phyloP scores from a whole-genome alignment of 2,113 vertebrate genomes.

The Merops nubicus region DNA sequence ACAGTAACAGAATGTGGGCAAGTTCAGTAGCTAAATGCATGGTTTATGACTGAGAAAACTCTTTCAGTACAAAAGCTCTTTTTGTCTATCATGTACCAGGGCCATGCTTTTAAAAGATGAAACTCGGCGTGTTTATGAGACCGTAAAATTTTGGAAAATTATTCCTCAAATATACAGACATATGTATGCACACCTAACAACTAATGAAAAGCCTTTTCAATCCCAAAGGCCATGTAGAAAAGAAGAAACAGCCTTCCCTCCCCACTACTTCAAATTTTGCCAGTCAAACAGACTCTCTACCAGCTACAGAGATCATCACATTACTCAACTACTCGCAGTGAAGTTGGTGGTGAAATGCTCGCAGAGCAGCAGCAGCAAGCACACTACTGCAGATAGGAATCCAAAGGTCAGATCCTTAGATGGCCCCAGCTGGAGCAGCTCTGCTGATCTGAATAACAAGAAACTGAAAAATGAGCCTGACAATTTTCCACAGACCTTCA shows the following conservation, averaged over 20 bases:
- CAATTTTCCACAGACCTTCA: slow-evolving; percentile 42
- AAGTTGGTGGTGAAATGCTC: neutral
- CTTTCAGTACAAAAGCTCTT: slow-evolving; percentile 56
- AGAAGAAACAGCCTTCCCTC: neutral
- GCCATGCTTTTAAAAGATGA: slow-evolving; percentile 39
- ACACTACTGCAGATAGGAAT: neutral
- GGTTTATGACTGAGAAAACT: slow-evolving; percentile 55
- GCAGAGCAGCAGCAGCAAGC: neutral
- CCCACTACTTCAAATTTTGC: neutral
- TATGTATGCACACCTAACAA: neutral
- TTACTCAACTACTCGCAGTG: neutral
- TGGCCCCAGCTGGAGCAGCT: neutral
- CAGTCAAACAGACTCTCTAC: neutral
- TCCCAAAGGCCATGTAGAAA: neutral
- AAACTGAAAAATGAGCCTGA: slow-evolving; percentile 18
- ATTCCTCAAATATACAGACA: slow-evolving; percentile 33
- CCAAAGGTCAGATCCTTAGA: slow-evolving; percentile 56
- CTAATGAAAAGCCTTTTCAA: slow-evolving; percentile 39
- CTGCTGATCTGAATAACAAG: slow-evolving; percentile 14
- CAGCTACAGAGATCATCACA: neutral
- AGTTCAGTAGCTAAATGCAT: slow-evolving; percentile 63
- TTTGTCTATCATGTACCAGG: neutral
- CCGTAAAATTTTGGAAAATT: slow-evolving; percentile 36
- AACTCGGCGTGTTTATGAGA: slow-evolving; percentile 10
- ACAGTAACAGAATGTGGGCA: slow-evolving; percentile 61